phyloP scores from a whole-genome alignment of 2,113 vertebrate species.

The Notiomystis cincta region DNA sequence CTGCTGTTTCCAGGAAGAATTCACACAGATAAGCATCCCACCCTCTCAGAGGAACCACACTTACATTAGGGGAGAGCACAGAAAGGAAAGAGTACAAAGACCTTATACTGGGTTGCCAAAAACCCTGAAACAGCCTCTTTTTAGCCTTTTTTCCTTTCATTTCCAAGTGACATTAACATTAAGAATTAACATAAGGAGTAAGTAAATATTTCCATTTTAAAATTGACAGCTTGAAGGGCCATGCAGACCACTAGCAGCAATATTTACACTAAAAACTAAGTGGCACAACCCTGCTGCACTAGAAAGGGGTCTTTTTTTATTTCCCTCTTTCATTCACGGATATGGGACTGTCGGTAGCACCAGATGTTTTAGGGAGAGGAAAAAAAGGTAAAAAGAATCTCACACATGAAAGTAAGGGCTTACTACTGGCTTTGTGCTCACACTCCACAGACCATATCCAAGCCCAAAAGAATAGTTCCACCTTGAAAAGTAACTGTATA shows the following conservation, averaged over 20 bases:
- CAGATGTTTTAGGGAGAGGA: neutral
- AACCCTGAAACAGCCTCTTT: neutral
- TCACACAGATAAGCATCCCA: neutral
- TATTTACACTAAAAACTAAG: neutral
- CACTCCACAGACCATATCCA: neutral
- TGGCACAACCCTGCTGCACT: neutral
- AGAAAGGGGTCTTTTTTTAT: neutral
- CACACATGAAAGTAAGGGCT: neutral
- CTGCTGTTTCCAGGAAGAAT: constrained; percentile 9
- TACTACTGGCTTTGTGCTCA: constrained; percentile 32
- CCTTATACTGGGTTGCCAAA: neutral
- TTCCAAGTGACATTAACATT: neutral
- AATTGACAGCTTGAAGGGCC: neutral
- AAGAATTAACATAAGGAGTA: neutral
- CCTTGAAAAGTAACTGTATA: constrained; percentile 31
- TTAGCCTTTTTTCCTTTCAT: neutral
- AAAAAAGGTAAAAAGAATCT: neutral
- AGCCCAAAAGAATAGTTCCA: constrained; percentile 28
- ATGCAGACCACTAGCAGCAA: neutral
- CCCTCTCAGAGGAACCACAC: neutral
- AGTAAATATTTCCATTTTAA: neutral
- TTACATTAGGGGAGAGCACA: neutral
- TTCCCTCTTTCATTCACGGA: neutral
- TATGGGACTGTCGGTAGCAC: neutral
- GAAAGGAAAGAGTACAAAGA: neutral